phyloP scores from a whole-genome alignment of 2,888 invertebrate genomes.

The Dugesia japonica region DNA sequence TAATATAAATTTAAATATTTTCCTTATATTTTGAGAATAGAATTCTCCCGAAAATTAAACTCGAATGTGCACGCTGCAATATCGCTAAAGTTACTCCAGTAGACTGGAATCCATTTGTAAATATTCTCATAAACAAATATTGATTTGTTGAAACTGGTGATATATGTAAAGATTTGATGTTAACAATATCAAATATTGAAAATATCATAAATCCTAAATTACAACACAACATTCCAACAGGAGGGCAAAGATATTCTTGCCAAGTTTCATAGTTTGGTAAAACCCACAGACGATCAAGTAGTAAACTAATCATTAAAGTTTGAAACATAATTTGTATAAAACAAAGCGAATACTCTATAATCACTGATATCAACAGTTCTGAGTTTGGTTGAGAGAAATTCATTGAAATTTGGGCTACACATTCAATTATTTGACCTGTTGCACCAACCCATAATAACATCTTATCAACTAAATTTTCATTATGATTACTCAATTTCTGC shows the following conservation, averaged over 20 bases:
- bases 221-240: neutral
- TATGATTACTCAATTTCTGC: neutral
- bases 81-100: neutral
- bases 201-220: neutral
- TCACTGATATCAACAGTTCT: neutral
- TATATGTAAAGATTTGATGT: neutral
- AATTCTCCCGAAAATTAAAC: too few species aligned
- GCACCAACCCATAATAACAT: neutral
- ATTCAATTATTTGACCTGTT: neutral
- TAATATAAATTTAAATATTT: too few species aligned
- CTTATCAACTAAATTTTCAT: neutral
- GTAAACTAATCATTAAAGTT: neutral
- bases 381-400: neutral
- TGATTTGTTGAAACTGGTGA: neutral
- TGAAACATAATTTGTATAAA: neutral
- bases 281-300: neutral
- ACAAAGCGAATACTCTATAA: neutral
- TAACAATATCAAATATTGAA: neutral
- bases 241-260: neutral
- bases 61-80: neutral
- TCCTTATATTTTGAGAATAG: too few species aligned
- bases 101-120: neutral
- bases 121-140: neutral
- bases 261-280: neutral
- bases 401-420: neutral